Percentiles rank a stretch among this genome's conserved stretches.
Conservation (phyloP, 35 echinoderm and acorn worm genomes). For the Strongylocentrotus purpuratus region DNA sequence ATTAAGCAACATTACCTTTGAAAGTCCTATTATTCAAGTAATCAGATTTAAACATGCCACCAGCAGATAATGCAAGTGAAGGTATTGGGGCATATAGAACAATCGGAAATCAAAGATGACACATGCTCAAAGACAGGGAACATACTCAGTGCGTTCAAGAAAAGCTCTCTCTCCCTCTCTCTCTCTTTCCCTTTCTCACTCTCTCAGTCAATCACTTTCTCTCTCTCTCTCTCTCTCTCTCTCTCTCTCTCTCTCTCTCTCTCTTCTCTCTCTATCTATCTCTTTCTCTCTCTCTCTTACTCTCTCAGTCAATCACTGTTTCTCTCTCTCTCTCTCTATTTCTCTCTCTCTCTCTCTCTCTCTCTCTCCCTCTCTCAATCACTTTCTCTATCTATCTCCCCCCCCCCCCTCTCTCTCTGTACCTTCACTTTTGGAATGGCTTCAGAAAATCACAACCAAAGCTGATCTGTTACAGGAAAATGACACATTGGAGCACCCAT, state of each 20-base stretch:
- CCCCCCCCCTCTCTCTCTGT: neutral
- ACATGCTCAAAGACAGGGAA: neutral
- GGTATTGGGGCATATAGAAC: neutral
- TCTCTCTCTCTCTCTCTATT: neutral
- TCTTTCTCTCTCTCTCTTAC: neutral
- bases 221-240: neutral
- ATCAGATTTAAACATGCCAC: neutral
- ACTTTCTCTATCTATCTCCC: too few species aligned
- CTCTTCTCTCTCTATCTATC: too few species aligned
- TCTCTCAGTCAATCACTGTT: too few species aligned
- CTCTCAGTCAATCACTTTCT: too few species aligned
- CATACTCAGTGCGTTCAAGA: neutral
- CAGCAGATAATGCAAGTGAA: neutral
- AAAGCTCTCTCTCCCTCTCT: neutral
- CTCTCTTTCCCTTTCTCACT: neutral
- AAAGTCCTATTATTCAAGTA: neutral
- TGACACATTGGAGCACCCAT: slow-evolving; percentile 9
- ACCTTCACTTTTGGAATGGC: neutral
- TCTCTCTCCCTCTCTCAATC: neutral
- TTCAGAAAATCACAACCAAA: neutral
- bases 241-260: neutral
- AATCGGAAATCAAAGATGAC: neutral
- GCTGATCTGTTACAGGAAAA: neutral
- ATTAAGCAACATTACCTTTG: neutral
- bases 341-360: neutral